Conservation (phyloP, 2,797 vertebrate genomes). For the Telmatherina bonti region DNA sequence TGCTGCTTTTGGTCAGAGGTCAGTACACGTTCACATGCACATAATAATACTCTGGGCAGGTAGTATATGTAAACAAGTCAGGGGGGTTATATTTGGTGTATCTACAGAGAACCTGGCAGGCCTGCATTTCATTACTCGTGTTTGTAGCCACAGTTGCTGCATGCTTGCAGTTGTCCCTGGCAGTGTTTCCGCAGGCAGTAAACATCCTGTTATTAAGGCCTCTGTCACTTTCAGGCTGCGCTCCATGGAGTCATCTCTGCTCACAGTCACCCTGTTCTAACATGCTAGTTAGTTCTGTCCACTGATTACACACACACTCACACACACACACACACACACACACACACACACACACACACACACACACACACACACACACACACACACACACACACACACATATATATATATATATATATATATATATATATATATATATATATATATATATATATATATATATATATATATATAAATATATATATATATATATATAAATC, state of each 20-base stretch:
- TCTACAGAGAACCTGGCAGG: constrained; percentile 41
- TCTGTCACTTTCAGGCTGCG: constrained; percentile 56
- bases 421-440: no score
- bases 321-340: no score
- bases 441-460: no score
- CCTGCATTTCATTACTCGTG: constrained; percentile 44
- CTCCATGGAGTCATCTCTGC: constrained; percentile 33
- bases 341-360: no score
- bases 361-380: no score
- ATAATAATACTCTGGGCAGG: neutral
- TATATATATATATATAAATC: no score
- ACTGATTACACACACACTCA: no score
- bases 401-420: no score
- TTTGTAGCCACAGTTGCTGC: constrained; percentile 44
- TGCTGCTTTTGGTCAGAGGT: constrained; percentile 37
- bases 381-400: no score
- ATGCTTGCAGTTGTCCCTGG: constrained; percentile 46
- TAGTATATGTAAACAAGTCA: constrained; percentile 30
- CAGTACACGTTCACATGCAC: neutral
- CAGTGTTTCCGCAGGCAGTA: constrained; percentile 63
- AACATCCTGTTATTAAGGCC: constrained; percentile 84
- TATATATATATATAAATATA: no score
- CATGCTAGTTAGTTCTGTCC: constrained; percentile 14
- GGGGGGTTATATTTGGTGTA: constrained; percentile 61
- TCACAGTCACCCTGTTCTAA: constrained; percentile 31